phyloP scores from a whole-genome alignment of 1,140 invertebrate genomes.

The Coelopa frigida region DNA sequence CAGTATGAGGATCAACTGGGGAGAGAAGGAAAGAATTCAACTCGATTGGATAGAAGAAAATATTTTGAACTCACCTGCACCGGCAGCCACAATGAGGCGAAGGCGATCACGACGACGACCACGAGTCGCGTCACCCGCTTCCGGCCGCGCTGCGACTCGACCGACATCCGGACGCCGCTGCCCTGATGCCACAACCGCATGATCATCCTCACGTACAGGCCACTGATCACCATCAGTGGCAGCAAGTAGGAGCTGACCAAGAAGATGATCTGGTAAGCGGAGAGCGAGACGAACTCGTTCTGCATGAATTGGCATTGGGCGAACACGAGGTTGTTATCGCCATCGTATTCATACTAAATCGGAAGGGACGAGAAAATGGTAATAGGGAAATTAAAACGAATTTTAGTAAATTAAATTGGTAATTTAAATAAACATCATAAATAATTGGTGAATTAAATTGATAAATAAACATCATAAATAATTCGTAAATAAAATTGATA shows the following conservation, averaged over 20 bases:
- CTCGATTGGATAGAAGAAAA: neutral
- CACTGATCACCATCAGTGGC: constrained; percentile 74
- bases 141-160: constrained; percentile 66
- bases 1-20: constrained; percentile 68
- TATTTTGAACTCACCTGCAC: constrained; percentile 64
- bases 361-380: no score
- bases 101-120: constrained; percentile 87
- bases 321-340: no score
- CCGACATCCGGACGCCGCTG: constrained; percentile 60
- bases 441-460: no score
- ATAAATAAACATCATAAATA: no score
- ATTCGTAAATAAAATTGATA: no score
- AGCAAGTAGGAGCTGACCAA: constrained; percentile 59
- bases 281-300: constrained; percentile 13
- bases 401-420: no score
- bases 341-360: no score
- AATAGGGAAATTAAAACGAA: no score
- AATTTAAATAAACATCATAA: no score
- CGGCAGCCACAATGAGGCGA: constrained; percentile 92
- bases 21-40: neutral
- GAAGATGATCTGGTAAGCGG: constrained; percentile 33
- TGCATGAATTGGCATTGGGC: constrained; percentile 9
- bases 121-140: constrained; percentile 89
- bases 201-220: constrained; percentile 86
- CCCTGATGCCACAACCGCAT: constrained; percentile 76